Evolutionary conservation across 2,888 invertebrate species (phyloP).

Genomic region (Altica lythri): DNA sequence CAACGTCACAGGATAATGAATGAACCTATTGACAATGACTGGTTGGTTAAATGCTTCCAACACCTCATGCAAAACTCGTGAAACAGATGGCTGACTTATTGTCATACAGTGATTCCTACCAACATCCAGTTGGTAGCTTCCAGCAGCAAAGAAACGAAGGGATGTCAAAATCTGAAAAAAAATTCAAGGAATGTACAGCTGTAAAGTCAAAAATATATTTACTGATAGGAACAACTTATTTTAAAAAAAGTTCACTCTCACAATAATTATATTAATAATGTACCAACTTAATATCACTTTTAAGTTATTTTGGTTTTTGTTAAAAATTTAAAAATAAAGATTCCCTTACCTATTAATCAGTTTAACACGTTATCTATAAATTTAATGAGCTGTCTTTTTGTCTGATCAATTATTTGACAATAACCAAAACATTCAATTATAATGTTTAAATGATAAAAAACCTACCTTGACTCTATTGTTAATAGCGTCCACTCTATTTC

Average conservation of each 20-base stretch:
- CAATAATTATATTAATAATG: too few relatives aligned
- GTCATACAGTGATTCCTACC: conserved; percentile 3
- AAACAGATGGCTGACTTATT: conserved; percentile 9
- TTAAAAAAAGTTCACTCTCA: too few relatives aligned
- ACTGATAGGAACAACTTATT: too few relatives aligned
- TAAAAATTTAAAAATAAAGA: too few relatives aligned
- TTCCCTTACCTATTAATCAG: too few relatives aligned
- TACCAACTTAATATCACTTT: too few relatives aligned
- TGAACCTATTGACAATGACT: conserved; percentile 6
- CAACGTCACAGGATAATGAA: conserved; percentile 4
- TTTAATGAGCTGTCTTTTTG: too few relatives aligned
- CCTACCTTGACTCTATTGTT: background rate
- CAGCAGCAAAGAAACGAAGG: conserved; percentile 13
- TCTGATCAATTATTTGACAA: too few relatives aligned
- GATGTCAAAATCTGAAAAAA: conserved; percentile 1
- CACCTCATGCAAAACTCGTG: conserved; percentile 3
- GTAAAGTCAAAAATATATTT: too few relatives aligned
- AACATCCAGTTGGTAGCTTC: conserved; percentile 10
- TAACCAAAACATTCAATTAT: background rate
- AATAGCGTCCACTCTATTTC: background rate
- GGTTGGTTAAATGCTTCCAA: conserved; percentile 10
- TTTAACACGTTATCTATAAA: too few relatives aligned
- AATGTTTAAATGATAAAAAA: too few relatives aligned
- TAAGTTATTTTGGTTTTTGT: too few relatives aligned
- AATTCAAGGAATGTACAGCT: background rate